Evolutionary conservation across 2,113 vertebrate genomes (phyloP), one percentile per base, ranked within the genome.

Genomic region (Lutjanus erythropterus): DNA sequence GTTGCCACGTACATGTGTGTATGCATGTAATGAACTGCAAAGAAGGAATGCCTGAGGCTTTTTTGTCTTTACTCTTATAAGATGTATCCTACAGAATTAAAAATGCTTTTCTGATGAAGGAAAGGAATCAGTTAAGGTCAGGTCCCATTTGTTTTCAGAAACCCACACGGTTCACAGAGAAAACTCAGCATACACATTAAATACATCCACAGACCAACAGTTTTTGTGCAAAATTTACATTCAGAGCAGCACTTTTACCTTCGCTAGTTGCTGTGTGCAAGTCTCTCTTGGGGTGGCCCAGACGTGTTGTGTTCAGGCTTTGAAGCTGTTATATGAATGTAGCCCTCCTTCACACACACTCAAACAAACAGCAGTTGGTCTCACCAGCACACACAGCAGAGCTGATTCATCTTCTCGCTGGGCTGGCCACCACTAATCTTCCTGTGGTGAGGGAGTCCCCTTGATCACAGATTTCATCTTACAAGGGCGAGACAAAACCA

Each of bases 351-450:
- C 55, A 15, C 49, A 66, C 69, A 59, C 77, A 69, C 65, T 78
- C 80, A 41, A 64, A 81, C 76, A 87, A 77, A 71, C 77, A 86
- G 80, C 71, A 39, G 73, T 78, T 37, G 73, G 77, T 73, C 74
- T 64, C 47, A 75, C 19, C 60, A 55, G 12, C 39, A 47, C 37
- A 58, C 49, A 33, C 68, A 19, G 12, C 41, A 52, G 19, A 35
- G 47, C n/a, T 78, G 76, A 86, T 78, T 69, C 71, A 55, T 84
- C 70, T 71, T 14, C 42, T 53, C 4, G 0, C 75, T 5, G 21
- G 21, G 9, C 33, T 19, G 25, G 47, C 35, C 55, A 47, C 31
- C 44, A 53, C 59, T 61, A 52, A 85, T 80, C 52, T 70, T 12
- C 46, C 6, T 62, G 66, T 59, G 27, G 67, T 5, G 1, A 9